Conservation (phyloP, 2,888 invertebrate species). For the Erebia aethiops region DNA sequence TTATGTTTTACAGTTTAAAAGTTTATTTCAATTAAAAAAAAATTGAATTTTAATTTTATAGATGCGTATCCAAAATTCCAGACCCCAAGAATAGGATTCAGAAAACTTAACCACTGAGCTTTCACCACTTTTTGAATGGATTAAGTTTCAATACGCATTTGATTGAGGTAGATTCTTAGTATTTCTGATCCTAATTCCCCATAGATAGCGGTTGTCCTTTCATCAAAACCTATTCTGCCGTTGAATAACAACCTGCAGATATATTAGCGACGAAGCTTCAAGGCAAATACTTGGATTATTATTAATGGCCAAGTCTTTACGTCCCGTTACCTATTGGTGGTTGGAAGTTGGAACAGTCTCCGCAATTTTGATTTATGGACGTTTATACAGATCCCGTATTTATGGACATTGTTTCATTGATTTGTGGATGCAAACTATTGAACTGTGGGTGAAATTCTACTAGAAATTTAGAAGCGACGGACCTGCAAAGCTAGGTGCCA, state of each 20-base stretch:
- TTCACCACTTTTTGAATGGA: too few relatives aligned
- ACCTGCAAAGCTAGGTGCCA: too few relatives aligned
- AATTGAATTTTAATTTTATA: too few relatives aligned
- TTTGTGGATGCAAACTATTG: slow-evolving; percentile 5
- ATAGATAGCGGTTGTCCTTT: not conserved
- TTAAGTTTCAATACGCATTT: too few relatives aligned
- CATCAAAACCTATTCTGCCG: not conserved
- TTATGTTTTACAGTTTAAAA: too few relatives aligned
- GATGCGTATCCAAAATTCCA: too few relatives aligned
- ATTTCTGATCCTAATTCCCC: too few relatives aligned
- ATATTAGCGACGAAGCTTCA: not conserved
- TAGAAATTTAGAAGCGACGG: not conserved
- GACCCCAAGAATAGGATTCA: too few relatives aligned
- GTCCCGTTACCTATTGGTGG: slow-evolving; percentile 1
- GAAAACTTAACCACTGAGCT: too few relatives aligned
- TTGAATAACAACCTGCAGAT: not conserved
- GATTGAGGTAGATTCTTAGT: too few relatives aligned
- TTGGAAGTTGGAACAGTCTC: not conserved
- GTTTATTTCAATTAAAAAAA: too few relatives aligned
- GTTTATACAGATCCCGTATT: slow-evolving; percentile 26
- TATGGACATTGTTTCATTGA: slow-evolving; percentile 26
- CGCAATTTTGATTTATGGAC: slow-evolving; percentile 29
- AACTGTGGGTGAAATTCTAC: not conserved
- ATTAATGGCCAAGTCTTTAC: slow-evolving; percentile 6
- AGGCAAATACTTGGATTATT: slow-evolving; percentile 7